Percentiles rank a stretch among this genome's conserved stretches.
Conservation (phyloP, 35 echinoderm and acorn worm species). For the Apostichopus californicus region DNA sequence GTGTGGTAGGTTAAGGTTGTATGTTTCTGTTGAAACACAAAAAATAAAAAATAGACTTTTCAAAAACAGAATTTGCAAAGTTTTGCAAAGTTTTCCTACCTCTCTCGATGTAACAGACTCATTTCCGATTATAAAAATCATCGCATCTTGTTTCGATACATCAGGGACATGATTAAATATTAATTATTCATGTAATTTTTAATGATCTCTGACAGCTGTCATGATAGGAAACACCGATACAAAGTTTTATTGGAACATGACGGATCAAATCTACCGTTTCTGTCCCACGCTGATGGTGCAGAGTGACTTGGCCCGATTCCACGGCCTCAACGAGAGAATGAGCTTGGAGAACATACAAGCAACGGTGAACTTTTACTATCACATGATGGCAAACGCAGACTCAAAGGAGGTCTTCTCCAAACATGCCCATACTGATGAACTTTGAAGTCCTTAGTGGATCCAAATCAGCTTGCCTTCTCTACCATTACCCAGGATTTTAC, state of each 20-base stretch:
- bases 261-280: slow-evolving; percentile 77
- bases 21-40: too few species aligned
- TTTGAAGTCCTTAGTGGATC: not conserved
- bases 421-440: slow-evolving; percentile 14
- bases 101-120: too few species aligned
- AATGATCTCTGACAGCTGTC: slow-evolving; percentile 44
- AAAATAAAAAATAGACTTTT: too few species aligned
- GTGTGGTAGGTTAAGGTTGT: too few species aligned
- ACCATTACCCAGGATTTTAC: too few species aligned
- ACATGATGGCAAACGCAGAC: slow-evolving; percentile 72
- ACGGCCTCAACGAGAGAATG: slow-evolving; percentile 94
- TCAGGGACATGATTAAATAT: too few species aligned
- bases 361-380: slow-evolving; percentile 77
- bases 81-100: too few species aligned
- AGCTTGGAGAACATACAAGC: slow-evolving; percentile 66
- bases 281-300: slow-evolving; percentile 60
- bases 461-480: too few species aligned
- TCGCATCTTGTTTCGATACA: too few species aligned
- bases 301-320: slow-evolving; percentile 66
- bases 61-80: too few species aligned
- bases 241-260: slow-evolving; percentile 57
- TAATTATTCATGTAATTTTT: too few species aligned
- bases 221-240: slow-evolving; percentile 93
- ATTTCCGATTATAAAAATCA: too few species aligned
- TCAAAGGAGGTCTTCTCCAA: not conserved